Base-by-base conservation (phyloP, 2,888 invertebrate genomes). In the Ceraclea dissimilis region DNA sequence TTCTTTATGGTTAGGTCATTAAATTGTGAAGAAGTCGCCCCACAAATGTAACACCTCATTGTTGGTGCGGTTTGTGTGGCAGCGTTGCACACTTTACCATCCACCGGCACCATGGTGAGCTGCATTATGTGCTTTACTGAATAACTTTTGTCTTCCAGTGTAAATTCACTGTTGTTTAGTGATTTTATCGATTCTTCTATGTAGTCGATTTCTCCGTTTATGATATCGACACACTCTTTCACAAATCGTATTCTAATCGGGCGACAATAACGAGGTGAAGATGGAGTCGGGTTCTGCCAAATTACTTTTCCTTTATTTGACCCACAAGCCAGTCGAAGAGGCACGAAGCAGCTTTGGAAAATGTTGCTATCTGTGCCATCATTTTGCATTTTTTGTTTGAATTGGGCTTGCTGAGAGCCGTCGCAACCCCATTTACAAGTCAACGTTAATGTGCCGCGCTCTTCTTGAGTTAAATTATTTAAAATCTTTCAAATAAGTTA, bases 221-320 rank as follows among this genome's bases (percentile, higher is more conserved):
- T 66, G 16, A 67, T 51, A 55, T 66, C 64, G 13, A 50, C 48
- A 33, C 62, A n/a, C 39, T 60, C 59, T 13, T 60, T 52, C 20
- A 59, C 39, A 60, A 66, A 67, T 51, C 64, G 48, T 16, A 67
- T 61, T 49, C 65, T 52, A 18, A 67, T 66, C n/a, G 65, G 65
- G 5, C 66, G 60, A 54, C 66, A 67, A 56, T 58, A 67, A 51
- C 65, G 48, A 4, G 64, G 60, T 17, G 66, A 66, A 8, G 65
- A 66, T 18, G 66, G 65, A 10, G 59, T 60, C 31, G 65, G 65
- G 54, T 67, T 67, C 56, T 66, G 59, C 65, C 65, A 66, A 52
- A 67, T 47, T 8, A 64, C 39, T 57, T 61, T 63, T 39, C 16
- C 39, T 34, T 58, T 56, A 53, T 54, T 58, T 19, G 52, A 53